Evolutionary conservation across 2,113 vertebrate genomes (phyloP).

Genomic region (Hippotragus niger): DNA sequence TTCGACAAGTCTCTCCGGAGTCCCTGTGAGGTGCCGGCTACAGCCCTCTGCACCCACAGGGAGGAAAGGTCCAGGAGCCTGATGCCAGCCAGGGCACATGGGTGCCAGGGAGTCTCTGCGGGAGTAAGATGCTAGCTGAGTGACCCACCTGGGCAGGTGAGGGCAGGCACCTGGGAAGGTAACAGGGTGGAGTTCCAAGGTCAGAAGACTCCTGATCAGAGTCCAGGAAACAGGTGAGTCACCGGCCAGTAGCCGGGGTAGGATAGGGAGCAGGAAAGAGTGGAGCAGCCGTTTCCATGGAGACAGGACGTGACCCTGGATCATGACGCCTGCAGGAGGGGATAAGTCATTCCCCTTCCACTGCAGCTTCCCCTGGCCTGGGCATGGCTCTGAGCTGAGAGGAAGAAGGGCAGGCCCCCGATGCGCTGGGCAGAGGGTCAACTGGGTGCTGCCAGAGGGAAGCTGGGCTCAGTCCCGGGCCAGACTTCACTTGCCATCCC

Average conservation of each 20-base stretch:
- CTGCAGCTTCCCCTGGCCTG: no score
- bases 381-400: not conserved
- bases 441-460: not conserved
- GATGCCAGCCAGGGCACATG: accelerated
- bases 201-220: not conserved
- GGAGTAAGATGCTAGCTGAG: not conserved
- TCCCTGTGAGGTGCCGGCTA: no score
- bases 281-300: not conserved
- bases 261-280: no score
- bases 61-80: not conserved
- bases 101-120: accelerated
- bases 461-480: not conserved
- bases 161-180: not conserved
- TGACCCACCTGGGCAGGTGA: not conserved
- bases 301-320: not conserved
- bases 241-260: not conserved
- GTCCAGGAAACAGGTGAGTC: not conserved
- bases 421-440: no score
- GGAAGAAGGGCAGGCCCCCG: not conserved
- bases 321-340: not conserved
- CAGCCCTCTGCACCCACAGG: not conserved
- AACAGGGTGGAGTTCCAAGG: not conserved
- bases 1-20: accelerated
- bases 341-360: not conserved
- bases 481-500: not conserved